A percentile compares a stretch with the other conserved stretches of the same genome.
phyloP scores from a whole-genome alignment of 2,888 invertebrate species.

The Papilio protenor region DNA sequence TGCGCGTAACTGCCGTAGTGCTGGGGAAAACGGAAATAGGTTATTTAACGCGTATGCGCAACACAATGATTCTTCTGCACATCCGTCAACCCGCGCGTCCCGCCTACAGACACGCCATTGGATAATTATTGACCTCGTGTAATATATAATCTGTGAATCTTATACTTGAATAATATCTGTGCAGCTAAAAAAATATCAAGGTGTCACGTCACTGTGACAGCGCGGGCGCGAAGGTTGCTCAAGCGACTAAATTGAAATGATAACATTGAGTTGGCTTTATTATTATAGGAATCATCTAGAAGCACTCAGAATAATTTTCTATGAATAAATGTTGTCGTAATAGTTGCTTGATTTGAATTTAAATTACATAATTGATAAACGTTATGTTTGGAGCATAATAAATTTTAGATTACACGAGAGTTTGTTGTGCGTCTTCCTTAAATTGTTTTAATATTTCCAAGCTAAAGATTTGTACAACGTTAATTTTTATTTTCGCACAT shows the following conservation, averaged over 20 bases:
- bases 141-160: slow-evolving; percentile 44
- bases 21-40: slow-evolving; percentile 64
- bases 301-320: neutral
- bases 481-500: neutral
- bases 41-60: slow-evolving; percentile 75
- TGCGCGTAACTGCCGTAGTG: slow-evolving; percentile 46
- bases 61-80: slow-evolving; percentile 58
- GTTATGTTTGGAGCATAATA: neutral
- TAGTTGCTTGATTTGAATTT: neutral
- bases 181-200: slow-evolving; percentile 34
- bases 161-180: slow-evolving; percentile 37
- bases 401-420: neutral
- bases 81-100: slow-evolving; percentile 56
- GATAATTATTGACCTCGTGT: slow-evolving; percentile 57
- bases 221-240: slow-evolving; percentile 27
- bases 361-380: neutral
- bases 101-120: slow-evolving; percentile 56
- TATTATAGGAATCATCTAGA: slow-evolving; percentile 6
- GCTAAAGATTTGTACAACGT: too few species aligned
- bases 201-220: slow-evolving; percentile 30
- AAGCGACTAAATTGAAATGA: slow-evolving; percentile 10
- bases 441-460: neutral
- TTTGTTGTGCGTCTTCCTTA: neutral
- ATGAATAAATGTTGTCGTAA: neutral
- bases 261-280: slow-evolving; percentile 14